Evolutionary conservation across 1,140 invertebrate species (phyloP).

Genomic region (Holcopasites calliopsidis): DNA sequence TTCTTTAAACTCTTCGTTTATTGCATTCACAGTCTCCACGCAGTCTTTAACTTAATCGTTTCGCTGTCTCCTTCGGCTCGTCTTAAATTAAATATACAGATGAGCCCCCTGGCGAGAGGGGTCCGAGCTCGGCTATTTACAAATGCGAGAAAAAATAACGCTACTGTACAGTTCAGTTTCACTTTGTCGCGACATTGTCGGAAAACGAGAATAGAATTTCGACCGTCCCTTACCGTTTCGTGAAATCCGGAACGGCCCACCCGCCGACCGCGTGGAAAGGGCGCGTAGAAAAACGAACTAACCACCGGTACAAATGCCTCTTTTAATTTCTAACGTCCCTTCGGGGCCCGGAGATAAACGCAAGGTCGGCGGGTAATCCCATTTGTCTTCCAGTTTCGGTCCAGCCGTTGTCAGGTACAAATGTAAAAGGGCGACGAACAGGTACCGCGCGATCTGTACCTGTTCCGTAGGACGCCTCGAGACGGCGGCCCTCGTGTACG

Average conservation of each 20-base stretch:
- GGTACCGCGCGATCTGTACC: conserved; percentile 53
- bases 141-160: not conserved
- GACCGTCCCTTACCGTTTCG: too few species aligned
- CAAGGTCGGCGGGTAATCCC: conserved; percentile 44
- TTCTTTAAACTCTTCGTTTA: conserved; percentile 5
- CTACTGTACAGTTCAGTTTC: too few species aligned
- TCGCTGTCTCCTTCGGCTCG: not conserved
- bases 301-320: conserved; percentile 53
- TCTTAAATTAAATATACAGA: conserved; percentile 15
- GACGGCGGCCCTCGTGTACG: not conserved
- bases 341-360: conserved; percentile 18
- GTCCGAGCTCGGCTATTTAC: not conserved
- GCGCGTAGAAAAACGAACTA: not conserved
- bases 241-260: conserved; percentile 32
- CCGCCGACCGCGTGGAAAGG: not conserved
- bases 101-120: not conserved
- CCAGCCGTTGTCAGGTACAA: conserved; percentile 55
- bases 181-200: not conserved
- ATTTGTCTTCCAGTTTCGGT: conserved; percentile 58
- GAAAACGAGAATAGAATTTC: too few species aligned
- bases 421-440: conserved; percentile 46
- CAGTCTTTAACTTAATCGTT: not conserved
- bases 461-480: conserved; percentile 44
- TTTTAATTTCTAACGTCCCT: conserved; percentile 55
- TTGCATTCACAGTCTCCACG: conserved; percentile 5